Evolutionary conservation across 2,113 vertebrate species (phyloP).

Genomic region (Eurypyga helias): DNA sequence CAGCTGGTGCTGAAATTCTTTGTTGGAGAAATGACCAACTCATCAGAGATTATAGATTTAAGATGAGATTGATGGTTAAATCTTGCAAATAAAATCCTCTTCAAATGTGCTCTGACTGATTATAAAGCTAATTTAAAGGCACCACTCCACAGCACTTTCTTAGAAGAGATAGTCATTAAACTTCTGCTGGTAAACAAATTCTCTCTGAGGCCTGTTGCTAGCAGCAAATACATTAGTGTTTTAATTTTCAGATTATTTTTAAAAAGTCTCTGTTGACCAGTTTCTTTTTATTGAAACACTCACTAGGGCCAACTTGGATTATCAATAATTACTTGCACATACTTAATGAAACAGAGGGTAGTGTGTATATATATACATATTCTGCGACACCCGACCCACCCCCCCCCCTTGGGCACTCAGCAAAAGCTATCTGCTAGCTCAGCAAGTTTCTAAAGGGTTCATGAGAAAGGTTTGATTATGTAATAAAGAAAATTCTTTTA

Average conservation of each 20-base stretch:
- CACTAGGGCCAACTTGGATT: not conserved
- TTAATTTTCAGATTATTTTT: conserved; percentile 29
- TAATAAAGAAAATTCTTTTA: not conserved
- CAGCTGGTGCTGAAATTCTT: conserved; percentile 11
- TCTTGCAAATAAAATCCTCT: conserved; percentile 31
- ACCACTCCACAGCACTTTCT: conserved; percentile 22
- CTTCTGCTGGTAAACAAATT: not conserved
- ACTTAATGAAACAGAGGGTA: not conserved
- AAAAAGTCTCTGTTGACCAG: conserved; percentile 5
- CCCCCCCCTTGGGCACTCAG: not conserved
- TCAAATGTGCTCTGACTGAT: conserved; percentile 34
- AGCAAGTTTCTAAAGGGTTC: not conserved
- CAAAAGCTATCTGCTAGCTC: not conserved
- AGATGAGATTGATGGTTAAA: not conserved
- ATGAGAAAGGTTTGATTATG: not conserved
- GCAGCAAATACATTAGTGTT: conserved; percentile 5
- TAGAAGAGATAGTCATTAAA: conserved; percentile 46
- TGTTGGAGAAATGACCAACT: not conserved
- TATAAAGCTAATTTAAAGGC: conserved; percentile 40
- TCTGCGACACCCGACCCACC: too few relatives aligned
- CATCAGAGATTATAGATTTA: conserved; percentile 49
- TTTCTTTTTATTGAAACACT: not conserved
- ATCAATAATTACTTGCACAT: conserved; percentile 28
- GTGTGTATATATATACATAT: too few relatives aligned
- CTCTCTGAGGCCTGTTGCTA: not conserved